Evolutionary conservation across 2,797 vertebrate genomes (phyloP).

Genomic region (Onychomys arenicola): DNA sequence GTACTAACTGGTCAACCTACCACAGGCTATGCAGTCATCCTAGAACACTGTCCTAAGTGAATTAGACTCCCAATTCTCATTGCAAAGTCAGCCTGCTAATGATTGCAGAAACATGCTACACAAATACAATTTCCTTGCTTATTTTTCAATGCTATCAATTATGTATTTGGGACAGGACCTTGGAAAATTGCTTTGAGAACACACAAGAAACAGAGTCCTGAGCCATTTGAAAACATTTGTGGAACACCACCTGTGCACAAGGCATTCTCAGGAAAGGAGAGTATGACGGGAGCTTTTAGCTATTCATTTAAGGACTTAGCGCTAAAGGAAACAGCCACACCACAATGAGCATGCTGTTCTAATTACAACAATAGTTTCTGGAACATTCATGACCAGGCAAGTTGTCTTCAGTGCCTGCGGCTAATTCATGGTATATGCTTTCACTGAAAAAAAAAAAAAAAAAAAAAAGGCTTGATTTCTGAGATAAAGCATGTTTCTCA

Average conservation of each 20-base stretch:
- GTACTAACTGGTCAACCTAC: constrained; percentile 77
- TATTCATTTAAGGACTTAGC: not conserved
- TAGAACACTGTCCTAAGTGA: constrained; percentile 79
- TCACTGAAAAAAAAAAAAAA: constrained; percentile 33
- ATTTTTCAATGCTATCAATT: constrained; percentile 74
- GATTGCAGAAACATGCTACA: constrained; percentile 80
- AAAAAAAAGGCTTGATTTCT: constrained; percentile 24
- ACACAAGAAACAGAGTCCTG: constrained; percentile 31
- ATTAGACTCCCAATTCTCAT: constrained; percentile 81
- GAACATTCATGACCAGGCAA: constrained; percentile 54
- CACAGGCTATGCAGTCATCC: constrained; percentile 64
- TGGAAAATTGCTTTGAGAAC: constrained; percentile 66
- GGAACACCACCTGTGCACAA: not conserved
- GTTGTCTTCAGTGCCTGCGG: not conserved
- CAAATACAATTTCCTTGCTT: constrained; percentile 80
- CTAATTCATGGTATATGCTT: constrained; percentile 14
- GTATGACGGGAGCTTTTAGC: not conserved
- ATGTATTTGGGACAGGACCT: constrained; percentile 65
- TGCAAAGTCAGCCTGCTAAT: constrained; percentile 80
- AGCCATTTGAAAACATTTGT: not conserved
- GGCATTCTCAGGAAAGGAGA: not conserved
- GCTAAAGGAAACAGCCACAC: not conserved
- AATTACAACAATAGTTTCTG: constrained; percentile 32
- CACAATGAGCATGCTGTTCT: not conserved
- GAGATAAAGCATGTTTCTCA: constrained; percentile 20